Conservation (phyloP, 2,888 invertebrate species). For the Cyrtodaria siliqua region DNA sequence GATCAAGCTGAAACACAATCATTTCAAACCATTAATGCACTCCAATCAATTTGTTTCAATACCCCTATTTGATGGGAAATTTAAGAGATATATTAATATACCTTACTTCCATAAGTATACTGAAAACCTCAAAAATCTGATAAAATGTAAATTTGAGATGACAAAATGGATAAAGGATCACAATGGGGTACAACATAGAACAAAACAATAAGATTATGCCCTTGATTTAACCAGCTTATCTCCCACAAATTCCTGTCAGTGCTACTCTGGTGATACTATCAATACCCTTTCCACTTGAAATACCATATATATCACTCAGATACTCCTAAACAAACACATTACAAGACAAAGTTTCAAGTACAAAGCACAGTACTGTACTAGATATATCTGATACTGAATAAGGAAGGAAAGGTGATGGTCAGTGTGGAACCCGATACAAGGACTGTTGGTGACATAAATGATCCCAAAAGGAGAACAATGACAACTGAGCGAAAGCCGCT, state of each 20-base stretch:
- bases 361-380: background rate
- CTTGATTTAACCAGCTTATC: conserved; percentile 8
- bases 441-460: no score
- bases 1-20: no score
- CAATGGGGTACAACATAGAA: conserved; percentile 3
- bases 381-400: background rate
- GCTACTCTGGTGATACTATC: conserved; percentile 5
- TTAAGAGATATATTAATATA: no score
- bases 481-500: no score
- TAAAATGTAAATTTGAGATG: conserved; percentile 10
- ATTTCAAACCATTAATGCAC: no score
- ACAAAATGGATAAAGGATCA: conserved; percentile 12
- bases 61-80: no score
- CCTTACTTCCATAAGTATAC: no score
- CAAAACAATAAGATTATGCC: conserved; percentile 2
- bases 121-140: conserved; percentile 7
- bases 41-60: no score
- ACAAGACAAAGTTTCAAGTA: conserved; percentile 3
- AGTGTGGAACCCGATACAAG: no score
- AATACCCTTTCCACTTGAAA: background rate
- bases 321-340: conserved; percentile 7
- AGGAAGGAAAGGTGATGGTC: background rate
- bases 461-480: no score
- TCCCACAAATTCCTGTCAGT: conserved; percentile 2
- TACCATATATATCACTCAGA: conserved; percentile 13